phyloP scores from a whole-genome alignment of 2,888 invertebrate species.

The Ctena decussata region DNA sequence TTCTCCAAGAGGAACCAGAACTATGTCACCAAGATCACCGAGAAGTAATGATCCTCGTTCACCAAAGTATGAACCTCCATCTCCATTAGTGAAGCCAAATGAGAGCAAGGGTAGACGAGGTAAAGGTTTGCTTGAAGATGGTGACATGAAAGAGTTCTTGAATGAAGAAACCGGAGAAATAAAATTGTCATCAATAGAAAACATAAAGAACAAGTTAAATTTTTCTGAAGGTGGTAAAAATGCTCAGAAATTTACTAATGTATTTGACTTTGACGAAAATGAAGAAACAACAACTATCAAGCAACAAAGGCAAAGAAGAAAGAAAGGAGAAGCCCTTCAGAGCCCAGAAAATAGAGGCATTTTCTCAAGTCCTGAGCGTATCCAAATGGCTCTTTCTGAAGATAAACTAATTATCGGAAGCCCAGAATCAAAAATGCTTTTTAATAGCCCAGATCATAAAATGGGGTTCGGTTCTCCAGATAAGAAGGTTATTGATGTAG shows the following conservation, averaged over 20 bases:
- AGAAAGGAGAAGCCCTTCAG: slow-evolving; percentile 61
- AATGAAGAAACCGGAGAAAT: slow-evolving; percentile 10
- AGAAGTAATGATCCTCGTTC: slow-evolving; percentile 61
- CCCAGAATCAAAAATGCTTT: slow-evolving; percentile 43
- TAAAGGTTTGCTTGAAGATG: slow-evolving; percentile 34
- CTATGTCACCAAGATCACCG: slow-evolving; percentile 71
- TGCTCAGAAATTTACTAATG: slow-evolving; percentile 59
- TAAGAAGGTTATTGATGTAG: slow-evolving; percentile 26
- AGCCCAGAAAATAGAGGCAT: slow-evolving; percentile 57
- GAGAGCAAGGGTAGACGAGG: slow-evolving; percentile 55
- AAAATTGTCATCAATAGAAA: background rate
- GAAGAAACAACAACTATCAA: slow-evolving; percentile 54
- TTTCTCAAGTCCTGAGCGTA: slow-evolving; percentile 61
- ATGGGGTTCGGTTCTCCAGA: slow-evolving; percentile 9
- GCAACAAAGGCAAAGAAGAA: slow-evolving; percentile 45
- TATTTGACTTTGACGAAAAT: slow-evolving; percentile 81
- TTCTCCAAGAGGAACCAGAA: slow-evolving; percentile 71
- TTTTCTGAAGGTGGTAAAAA: slow-evolving; percentile 30
- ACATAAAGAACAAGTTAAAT: background rate
- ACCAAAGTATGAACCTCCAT: slow-evolving; percentile 43
- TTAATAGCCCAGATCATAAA: slow-evolving; percentile 55
- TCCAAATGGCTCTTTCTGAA: background rate
- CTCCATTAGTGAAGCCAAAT: background rate
- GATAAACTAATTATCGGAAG: slow-evolving; percentile 56
- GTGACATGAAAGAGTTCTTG: slow-evolving; percentile 20